Evolutionary conservation across 1,140 invertebrate genomes (phyloP), one percentile per base, ranked within the genome.

Genomic region (Nymphalis io): DNA sequence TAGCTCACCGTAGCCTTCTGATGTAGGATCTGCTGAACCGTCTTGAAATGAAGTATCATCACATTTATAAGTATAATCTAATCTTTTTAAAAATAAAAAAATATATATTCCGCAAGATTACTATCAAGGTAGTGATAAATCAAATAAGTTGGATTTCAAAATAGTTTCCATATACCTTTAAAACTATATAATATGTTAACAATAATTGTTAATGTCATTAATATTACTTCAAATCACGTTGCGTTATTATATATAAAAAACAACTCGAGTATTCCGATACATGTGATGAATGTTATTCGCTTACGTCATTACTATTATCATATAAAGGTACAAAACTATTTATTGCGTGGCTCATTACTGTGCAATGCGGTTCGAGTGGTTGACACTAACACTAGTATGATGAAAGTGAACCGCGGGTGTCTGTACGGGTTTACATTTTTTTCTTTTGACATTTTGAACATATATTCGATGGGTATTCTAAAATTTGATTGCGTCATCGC

Each of bases 361-460:
- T 53, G 18, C 33, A 20, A 51, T 33, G 18, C 64, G 15, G 11
- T 48, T 55, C 64, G n/a, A 51, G 48, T 12, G 27, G 21, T 20
- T 66, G 57, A 60, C 62, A 66, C 51, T 59, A 66, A 40, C 27
- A 33, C 18, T 60, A 46, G 27, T 65, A 59, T 71, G 63, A 71
- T 46, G 57, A 71, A 71, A 71, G 60, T n/a, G 12, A 27, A 51
- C 53, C 12, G 64, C 53, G 20, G 23, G 33, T 38, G 23, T 60
- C 57, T 60, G 44, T 55, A 60, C 57, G 59, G 39, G 44, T 53
- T 23, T 60, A 38, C 27, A 27, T 69, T 15, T 15, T 33, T 33
- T 68, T 68, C 60, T 55, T 42, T 61, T 42, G 21, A 63, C 33
- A 63, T 63, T 16, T 63, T 18, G 48, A 39, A 63, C 46, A 39